phyloP scores from a whole-genome alignment of 1,140 invertebrate genomes.

The Atta cephalotes region DNA sequence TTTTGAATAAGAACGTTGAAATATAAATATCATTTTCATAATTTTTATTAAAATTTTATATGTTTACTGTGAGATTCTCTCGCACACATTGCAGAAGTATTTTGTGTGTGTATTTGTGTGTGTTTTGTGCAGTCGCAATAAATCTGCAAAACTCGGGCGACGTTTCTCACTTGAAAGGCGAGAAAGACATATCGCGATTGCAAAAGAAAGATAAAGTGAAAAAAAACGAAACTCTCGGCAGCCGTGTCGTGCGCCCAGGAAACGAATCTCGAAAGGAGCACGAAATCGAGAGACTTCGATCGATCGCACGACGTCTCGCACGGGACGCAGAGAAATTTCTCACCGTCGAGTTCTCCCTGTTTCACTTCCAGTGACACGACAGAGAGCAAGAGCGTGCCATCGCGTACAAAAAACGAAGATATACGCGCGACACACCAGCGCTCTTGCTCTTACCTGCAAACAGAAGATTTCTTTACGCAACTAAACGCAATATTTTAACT shows the following conservation, averaged over 20 bases:
- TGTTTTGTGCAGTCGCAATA: neutral
- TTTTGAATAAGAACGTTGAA: neutral
- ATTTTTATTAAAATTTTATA: neutral
- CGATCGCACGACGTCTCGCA: conserved; percentile 52
- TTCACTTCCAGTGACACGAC: conserved; percentile 34
- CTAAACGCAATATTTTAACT: neutral
- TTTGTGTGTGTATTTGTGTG: too few species aligned
- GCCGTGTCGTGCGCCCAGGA: conserved; percentile 55
- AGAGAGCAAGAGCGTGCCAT: conserved; percentile 1
- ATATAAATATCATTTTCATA: neutral
- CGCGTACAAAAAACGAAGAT: conserved; percentile 40
- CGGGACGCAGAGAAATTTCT: conserved; percentile 52
- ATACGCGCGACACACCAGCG: conserved; percentile 36
- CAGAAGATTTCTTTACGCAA: conserved; percentile 19
- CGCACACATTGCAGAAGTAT: neutral
- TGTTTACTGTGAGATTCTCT: neutral
- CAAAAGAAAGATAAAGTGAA: neutral
- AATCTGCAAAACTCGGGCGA: neutral
- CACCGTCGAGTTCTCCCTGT: conserved; percentile 41
- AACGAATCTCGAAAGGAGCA: neutral
- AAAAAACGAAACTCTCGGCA: neutral
- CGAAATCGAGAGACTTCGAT: conserved; percentile 50
- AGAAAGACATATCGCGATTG: neutral
- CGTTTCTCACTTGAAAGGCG: neutral
- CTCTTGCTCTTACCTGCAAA: conserved; percentile 48